Evolutionary conservation across 1,140 invertebrate species (phyloP), one percentile per base, ranked within the genome.

Genomic region (Zaprionus gabonicus): DNA sequence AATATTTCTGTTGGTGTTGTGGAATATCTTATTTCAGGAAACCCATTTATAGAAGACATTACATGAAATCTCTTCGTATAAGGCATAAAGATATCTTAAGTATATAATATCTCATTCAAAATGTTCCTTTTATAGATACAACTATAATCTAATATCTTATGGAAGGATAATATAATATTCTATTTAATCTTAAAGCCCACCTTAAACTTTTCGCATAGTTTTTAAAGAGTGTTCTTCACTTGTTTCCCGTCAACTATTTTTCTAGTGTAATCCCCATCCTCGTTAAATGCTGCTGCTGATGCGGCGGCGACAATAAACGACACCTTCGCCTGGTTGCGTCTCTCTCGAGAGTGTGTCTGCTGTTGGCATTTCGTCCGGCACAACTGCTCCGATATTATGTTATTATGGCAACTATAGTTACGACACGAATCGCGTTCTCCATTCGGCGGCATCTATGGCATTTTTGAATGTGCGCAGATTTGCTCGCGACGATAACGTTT

Each of bases 351-450:
- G 51, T 64, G 12, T 41, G 25, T 64, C 31, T 51, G 20, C 13
- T 13, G 53, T 53, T 69, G 65, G 65, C 41, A 59, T 56, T 57
- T 46, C 20, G 55, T 44, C 53, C 31, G 44, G 51, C 23, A 59
- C 58, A 46, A 46, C 66, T 51, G 64, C 58, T 63, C n/a, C 36
- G 85, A 90, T 91, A 90, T 90, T 90, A 90, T 91, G 86, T 90
- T 90, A 91, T 88, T 90, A 90, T 85, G 79, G 86, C 86, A 90
- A 90, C 91, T 90, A 90, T 91, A 90, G 82, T 90, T 91, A 78
- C 86, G 72, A 90, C 81, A 76, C 73, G 69, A 76, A 44, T 59
- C 55, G 69, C 73, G 76, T 71, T 71, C 81, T 81, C 73, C 57
- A 60, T 66, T 27, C 4, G 71, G 81, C 84, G 84, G 85, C 84